phyloP scores from a whole-genome alignment of 2,888 invertebrate species.

The Conomelus anceps region DNA sequence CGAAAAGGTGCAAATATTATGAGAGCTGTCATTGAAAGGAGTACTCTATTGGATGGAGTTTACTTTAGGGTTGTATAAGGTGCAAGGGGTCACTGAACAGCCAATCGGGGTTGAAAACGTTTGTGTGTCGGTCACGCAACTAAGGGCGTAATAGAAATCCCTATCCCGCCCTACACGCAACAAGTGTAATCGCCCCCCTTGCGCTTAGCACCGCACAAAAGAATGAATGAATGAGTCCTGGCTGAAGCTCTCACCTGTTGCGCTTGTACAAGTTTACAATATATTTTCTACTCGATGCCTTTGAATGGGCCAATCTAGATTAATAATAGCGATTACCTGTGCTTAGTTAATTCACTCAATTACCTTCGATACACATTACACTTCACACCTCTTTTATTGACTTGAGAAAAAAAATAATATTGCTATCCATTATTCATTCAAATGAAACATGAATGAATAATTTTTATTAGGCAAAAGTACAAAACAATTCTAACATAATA shows the following conservation, averaged over 20 bases:
- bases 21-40: background rate
- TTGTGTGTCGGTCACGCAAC: background rate
- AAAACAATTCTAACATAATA: no score
- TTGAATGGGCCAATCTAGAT: background rate
- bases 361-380: background rate
- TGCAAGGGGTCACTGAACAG: background rate
- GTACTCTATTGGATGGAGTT: background rate
- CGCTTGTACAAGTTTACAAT: background rate
- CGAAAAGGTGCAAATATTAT: background rate
- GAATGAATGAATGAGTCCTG: background rate
- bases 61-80: background rate
- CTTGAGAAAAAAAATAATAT: background rate
- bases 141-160: no score
- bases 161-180: no score
- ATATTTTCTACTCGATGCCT: background rate
- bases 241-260: background rate
- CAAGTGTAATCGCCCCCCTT: background rate
- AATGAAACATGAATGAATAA: no score
- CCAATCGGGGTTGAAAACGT: background rate
- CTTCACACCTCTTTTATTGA: background rate
- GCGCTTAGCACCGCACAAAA: background rate
- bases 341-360: background rate
- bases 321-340: background rate
- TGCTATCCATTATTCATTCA: no score
- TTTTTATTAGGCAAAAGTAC: no score